phyloP scores from a whole-genome alignment of 2,888 invertebrate genomes.

The Sinohyriopsis cumingii region DNA sequence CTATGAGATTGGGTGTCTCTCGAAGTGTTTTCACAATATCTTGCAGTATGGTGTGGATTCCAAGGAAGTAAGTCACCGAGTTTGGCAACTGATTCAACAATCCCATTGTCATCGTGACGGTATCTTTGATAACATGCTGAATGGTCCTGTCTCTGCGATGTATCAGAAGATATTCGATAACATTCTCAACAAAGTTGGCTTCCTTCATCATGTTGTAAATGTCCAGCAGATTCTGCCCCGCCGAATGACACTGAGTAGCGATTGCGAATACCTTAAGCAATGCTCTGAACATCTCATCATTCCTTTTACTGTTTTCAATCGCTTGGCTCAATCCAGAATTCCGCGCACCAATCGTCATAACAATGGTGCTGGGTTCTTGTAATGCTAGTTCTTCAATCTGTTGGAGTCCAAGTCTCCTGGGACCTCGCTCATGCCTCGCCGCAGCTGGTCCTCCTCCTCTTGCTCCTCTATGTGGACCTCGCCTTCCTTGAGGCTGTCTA shows the following conservation, averaged over 20 bases:
- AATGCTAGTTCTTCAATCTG: constrained; percentile 14
- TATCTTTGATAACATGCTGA: constrained; percentile 23
- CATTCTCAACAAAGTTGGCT: constrained; percentile 21
- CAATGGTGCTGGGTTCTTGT: constrained; percentile 13
- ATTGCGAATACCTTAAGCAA: constrained; percentile 25
- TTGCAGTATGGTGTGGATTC: constrained; percentile 18
- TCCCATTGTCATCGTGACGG: constrained; percentile 22
- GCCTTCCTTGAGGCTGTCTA: constrained; percentile 1
- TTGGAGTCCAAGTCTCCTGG: not conserved
- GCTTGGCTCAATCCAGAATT: constrained; percentile 14
- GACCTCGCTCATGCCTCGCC: not conserved
- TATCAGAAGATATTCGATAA: constrained; percentile 17
- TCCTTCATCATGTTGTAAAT: constrained; percentile 27
- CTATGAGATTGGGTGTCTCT: constrained; percentile 19
- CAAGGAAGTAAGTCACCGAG: constrained; percentile 25
- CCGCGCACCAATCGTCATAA: constrained; percentile 17
- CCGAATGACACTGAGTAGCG: constrained; percentile 26
- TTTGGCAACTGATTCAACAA: constrained; percentile 22
- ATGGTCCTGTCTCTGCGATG: not conserved
- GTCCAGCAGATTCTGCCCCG: constrained; percentile 18
- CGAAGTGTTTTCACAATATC: constrained; percentile 25
- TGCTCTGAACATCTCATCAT: constrained; percentile 10
- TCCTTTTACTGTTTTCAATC: constrained; percentile 3
- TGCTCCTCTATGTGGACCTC: constrained; percentile 5
- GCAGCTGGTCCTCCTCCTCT: not conserved